Evolutionary conservation across 1,140 invertebrate species (phyloP), one percentile per base, ranked within the genome.

Genomic region (Hetaerina americana): DNA sequence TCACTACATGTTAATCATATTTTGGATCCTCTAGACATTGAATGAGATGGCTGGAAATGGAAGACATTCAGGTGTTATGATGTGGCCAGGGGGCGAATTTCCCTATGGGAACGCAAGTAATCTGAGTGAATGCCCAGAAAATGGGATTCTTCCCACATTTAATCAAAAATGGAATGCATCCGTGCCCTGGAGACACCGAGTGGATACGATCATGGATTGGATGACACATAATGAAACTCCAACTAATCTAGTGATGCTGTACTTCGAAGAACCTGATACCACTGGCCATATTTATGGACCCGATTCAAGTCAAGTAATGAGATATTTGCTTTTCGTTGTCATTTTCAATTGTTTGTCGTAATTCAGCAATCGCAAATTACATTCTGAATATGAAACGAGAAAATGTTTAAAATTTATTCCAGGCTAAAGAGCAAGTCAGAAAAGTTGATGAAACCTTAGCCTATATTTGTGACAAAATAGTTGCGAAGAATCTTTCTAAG

Each of bases 241-340:
- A 27, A 84, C 86, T 3, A 87, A 88, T 78, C 80, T 91, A 69
- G 85, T 90, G 5, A 82, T 89, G 76, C 57, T 91, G 18, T 93
- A 93, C 77, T 88, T 91, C 75, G 85, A 91, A 75, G 86, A 92
- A 77, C 90, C 90, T 0, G 91, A 92, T 78, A 78, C 79, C 5
- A 81, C 82, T 72, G 88, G 80, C 3, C 87, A 88, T 75, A 78
- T 71, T 0, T 81, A 79, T 73, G 87, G 87, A 40, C 81, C 81
- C 24, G 77, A 83, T 28, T 80, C 80, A 68, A 66, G 28, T 80
- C 80, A 68, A 66, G 6, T 18, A 57, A 18, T 57, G 40, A 18
- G 22, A 2, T 57, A 3, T 3, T 10, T 12, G 31, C 6, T 40
- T 40, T 40, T 40, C 15, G 31, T 57, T 57, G 10, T 57, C 22